A percentile compares a stretch with the other conserved stretches of the same genome.
phyloP scores from a whole-genome alignment of 2,113 vertebrate species.

The Aegithalos caudatus region DNA sequence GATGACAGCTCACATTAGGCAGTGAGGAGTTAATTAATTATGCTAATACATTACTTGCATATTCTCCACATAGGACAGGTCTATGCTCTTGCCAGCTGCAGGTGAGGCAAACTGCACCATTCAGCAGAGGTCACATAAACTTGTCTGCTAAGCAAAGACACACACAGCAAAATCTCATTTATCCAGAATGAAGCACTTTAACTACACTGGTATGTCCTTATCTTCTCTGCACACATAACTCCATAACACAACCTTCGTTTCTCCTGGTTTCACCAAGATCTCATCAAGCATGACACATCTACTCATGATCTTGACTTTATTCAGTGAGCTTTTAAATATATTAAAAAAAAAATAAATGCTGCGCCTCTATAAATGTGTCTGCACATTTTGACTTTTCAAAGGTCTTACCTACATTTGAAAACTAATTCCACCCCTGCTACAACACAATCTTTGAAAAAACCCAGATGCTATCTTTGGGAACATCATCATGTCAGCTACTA shows the following conservation, averaged over 20 bases:
- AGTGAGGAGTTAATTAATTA: neutral
- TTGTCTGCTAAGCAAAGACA: neutral
- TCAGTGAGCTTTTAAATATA: neutral
- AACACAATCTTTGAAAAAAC: neutral
- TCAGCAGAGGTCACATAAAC: neutral
- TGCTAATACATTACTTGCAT: neutral
- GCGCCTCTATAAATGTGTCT: neutral
- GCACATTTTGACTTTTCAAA: neutral
- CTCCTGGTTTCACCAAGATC: neutral
- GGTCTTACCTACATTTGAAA: neutral
- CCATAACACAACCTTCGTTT: neutral
- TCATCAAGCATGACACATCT: neutral
- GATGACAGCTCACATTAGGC: neutral
- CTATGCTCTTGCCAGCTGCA: neutral
- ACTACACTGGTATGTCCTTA: rapidly evolving
- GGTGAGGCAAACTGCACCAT: neutral
- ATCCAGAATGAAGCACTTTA: neutral
- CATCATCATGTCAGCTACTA: neutral
- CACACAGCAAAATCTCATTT: neutral
- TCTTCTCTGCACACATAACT: neutral
- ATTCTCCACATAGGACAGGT: neutral
- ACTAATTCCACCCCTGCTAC: neutral
- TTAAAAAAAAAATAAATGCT: neutral
- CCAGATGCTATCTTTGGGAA: neutral
- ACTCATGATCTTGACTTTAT: neutral